Evolutionary conservation across 2,888 invertebrate genomes (phyloP).

Genomic region (Neria commutata): DNA sequence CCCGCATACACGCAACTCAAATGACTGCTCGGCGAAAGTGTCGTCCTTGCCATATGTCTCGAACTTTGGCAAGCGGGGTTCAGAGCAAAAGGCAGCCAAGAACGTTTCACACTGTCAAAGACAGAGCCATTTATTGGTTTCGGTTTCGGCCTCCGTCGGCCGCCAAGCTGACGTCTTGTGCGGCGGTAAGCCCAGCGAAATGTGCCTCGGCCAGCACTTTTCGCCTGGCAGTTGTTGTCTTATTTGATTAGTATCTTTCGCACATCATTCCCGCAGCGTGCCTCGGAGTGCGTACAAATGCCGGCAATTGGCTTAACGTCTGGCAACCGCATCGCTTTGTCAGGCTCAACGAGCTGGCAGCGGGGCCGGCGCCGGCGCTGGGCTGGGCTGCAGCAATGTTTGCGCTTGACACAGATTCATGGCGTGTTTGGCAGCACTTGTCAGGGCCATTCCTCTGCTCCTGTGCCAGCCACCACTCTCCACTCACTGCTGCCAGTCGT

Average conservation of each 20-base stretch:
- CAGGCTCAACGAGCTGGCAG: not conserved
- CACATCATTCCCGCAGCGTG: not conserved
- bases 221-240: not conserved
- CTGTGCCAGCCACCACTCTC: too few relatives aligned
- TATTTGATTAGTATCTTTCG: not conserved
- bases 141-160: too few relatives aligned
- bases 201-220: too few relatives aligned
- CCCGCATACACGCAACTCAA: too few relatives aligned
- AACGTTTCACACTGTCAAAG: too few relatives aligned
- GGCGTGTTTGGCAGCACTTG: slow-evolving; percentile 1
- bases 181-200: too few relatives aligned
- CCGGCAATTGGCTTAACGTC: not conserved
- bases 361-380: not conserved
- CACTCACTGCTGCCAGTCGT: not conserved
- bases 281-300: not conserved
- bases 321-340: not conserved
- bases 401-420: slow-evolving; percentile 1
- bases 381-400: not conserved
- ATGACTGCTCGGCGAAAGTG: too few relatives aligned
- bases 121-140: too few relatives aligned
- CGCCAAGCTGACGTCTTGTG: too few relatives aligned
- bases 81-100: too few relatives aligned
- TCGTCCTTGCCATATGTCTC: too few relatives aligned
- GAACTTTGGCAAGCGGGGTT: too few relatives aligned
- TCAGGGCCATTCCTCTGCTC: not conserved